Percentiles rank a stretch among this genome's conserved stretches.
Evolutionary conservation across 92 coral and sea anemone species (phyloP).

Genomic region (Virgularia gustaviana): DNA sequence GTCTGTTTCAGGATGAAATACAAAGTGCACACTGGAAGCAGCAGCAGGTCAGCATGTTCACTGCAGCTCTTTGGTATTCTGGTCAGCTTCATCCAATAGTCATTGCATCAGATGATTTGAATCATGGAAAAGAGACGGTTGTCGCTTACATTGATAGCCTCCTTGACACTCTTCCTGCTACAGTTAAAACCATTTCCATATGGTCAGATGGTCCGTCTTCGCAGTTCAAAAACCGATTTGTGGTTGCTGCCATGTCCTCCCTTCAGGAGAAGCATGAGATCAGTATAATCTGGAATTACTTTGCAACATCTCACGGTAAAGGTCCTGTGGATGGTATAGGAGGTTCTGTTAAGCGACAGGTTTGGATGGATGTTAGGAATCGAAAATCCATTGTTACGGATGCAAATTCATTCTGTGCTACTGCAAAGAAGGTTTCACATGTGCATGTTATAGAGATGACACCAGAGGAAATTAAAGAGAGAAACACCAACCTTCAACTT

Average conservation of each 20-base stretch:
- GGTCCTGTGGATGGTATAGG: constrained; percentile 47
- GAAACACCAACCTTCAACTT: neutral
- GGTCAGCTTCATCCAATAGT: constrained; percentile 38
- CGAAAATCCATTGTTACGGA: constrained; percentile 2
- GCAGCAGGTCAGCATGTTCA: constrained; percentile 41
- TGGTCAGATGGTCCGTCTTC: constrained; percentile 56
- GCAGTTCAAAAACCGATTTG: constrained; percentile 53
- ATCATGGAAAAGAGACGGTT: constrained; percentile 50
- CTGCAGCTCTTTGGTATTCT: constrained; percentile 38
- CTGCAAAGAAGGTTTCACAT: neutral
- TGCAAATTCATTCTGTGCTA: constrained; percentile 10
- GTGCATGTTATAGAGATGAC: constrained; percentile 14
- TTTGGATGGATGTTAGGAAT: constrained; percentile 4
- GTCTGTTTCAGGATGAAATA: constrained; percentile 48
- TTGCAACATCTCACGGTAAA: constrained; percentile 48
- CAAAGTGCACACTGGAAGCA: constrained; percentile 55
- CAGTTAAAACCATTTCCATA: constrained; percentile 36
- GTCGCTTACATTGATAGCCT: constrained; percentile 50
- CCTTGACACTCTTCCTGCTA: constrained; percentile 43
- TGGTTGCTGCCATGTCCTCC: constrained; percentile 36
- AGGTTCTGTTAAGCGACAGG: constrained; percentile 46
- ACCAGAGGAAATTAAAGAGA: constrained; percentile 6
- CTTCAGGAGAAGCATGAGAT: constrained; percentile 45
- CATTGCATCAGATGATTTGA: constrained; percentile 51
- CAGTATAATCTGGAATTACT: constrained; percentile 42